phyloP scores from a whole-genome alignment of 2,888 invertebrate genomes.

The Clistopyga incitator region DNA sequence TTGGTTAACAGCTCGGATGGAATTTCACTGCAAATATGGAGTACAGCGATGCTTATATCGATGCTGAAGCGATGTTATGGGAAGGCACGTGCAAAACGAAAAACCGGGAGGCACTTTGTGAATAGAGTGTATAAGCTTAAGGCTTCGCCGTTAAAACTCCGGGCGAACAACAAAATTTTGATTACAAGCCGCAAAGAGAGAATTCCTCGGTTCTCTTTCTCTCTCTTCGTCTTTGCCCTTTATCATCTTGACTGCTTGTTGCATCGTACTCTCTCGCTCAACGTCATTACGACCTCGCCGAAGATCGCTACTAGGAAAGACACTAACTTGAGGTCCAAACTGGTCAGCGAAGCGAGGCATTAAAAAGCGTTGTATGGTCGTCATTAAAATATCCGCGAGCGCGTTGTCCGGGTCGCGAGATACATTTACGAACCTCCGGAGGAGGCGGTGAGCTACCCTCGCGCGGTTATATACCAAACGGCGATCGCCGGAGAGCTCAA shows the following conservation, averaged over 20 bases:
- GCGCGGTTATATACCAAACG: constrained; percentile 3
- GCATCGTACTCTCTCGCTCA: constrained; percentile 38
- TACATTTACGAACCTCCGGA: constrained; percentile 36
- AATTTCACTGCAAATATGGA: constrained; percentile 14
- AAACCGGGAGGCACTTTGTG: background rate
- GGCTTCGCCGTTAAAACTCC: constrained; percentile 64
- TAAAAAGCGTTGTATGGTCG: constrained; percentile 67
- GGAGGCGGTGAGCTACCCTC: constrained; percentile 27
- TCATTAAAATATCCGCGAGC: constrained; percentile 68
- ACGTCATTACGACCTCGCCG: constrained; percentile 66
- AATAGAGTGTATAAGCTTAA: constrained; percentile 16
- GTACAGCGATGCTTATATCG: constrained; percentile 17
- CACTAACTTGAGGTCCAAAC: constrained; percentile 76
- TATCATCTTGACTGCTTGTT: constrained; percentile 49
- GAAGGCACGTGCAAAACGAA: constrained; percentile 28
- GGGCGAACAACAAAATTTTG: constrained; percentile 75
- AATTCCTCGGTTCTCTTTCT: constrained; percentile 18
- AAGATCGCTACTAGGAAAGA: constrained; percentile 79
- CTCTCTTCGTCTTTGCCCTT: constrained; percentile 51
- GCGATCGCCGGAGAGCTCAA: constrained; percentile 4
- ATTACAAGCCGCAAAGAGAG: constrained; percentile 76
- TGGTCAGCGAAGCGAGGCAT: constrained; percentile 65
- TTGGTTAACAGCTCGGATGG: no score
- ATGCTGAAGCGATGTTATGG: constrained; percentile 25
- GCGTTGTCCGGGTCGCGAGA: constrained; percentile 54